Percentiles rank a stretch among this genome's conserved stretches.
phyloP scores from a whole-genome alignment of 92 coral and sea anemone genomes.

The Actinernus sp. region DNA sequence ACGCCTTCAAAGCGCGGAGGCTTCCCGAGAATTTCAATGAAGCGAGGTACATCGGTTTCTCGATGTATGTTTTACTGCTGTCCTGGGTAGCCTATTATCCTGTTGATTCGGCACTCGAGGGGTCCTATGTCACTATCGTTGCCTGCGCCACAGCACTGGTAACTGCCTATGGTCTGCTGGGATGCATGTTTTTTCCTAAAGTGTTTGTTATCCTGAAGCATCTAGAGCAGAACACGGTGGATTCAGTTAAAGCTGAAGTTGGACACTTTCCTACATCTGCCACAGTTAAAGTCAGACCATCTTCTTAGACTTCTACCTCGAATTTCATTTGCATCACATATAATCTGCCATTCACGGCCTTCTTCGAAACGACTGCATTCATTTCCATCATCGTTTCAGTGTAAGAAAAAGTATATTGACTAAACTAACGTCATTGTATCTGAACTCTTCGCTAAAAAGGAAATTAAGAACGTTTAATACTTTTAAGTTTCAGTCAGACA shows the following conservation, averaged over 20 bases:
- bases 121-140: constrained; percentile 50
- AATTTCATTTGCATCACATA: too few relatives aligned
- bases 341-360: too few relatives aligned
- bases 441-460: too few relatives aligned
- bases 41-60: constrained; percentile 74
- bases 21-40: constrained; percentile 89
- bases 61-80: constrained; percentile 75
- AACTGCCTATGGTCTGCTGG: constrained; percentile 73
- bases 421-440: too few relatives aligned
- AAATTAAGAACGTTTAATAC: too few relatives aligned
- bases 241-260: constrained; percentile 54
- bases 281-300: too few relatives aligned
- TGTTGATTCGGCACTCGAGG: constrained; percentile 64
- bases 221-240: constrained; percentile 77
- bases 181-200: constrained; percentile 81
- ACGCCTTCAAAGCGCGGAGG: constrained; percentile 85
- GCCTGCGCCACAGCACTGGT: constrained; percentile 69
- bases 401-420: too few relatives aligned
- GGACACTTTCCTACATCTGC: too few relatives aligned
- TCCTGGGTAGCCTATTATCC: constrained; percentile 79
- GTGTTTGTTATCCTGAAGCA: constrained; percentile 55
- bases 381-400: too few relatives aligned
- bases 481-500: too few relatives aligned
- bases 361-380: too few relatives aligned
- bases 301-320: too few relatives aligned